phyloP scores from a whole-genome alignment of 2,113 vertebrate genomes.

The Oceanites oceanicus region DNA sequence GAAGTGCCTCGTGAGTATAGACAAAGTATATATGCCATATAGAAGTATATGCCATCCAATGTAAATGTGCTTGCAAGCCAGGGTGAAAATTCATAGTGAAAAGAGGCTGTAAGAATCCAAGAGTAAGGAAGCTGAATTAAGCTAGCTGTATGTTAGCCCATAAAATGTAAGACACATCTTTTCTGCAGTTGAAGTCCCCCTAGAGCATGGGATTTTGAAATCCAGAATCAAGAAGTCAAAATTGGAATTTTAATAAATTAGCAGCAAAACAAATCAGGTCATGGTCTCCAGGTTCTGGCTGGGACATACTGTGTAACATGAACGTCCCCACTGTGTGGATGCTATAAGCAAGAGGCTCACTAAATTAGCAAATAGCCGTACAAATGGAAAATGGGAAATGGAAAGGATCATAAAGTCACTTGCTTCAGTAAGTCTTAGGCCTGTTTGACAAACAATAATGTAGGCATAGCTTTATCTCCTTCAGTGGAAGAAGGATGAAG shows the following conservation, averaged over 20 bases:
- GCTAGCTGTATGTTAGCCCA: not conserved
- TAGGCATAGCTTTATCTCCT: not conserved
- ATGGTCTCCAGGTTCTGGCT: not conserved
- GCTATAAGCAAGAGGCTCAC: not conserved
- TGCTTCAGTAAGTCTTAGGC: not conserved
- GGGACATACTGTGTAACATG: not conserved
- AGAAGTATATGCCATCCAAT: not conserved
- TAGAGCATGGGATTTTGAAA: not conserved
- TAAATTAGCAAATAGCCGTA: not conserved
- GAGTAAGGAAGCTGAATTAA: not conserved
- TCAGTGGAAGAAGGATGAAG: not conserved
- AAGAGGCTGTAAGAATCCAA: not conserved
- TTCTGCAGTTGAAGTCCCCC: not conserved
- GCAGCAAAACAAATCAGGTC: not conserved
- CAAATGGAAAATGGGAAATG: not conserved
- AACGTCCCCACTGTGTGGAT: not conserved
- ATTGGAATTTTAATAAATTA: not conserved
- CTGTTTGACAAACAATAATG: not conserved
- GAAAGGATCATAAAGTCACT: not conserved
- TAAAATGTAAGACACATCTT: not conserved
- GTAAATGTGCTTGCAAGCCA: not conserved
- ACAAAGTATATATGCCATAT: not conserved
- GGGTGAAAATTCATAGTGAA: not conserved
- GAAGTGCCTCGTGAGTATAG: not conserved
- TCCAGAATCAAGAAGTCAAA: not conserved